phyloP scores from a whole-genome alignment of 2,113 vertebrate species.

The Gymnarchus niloticus region DNA sequence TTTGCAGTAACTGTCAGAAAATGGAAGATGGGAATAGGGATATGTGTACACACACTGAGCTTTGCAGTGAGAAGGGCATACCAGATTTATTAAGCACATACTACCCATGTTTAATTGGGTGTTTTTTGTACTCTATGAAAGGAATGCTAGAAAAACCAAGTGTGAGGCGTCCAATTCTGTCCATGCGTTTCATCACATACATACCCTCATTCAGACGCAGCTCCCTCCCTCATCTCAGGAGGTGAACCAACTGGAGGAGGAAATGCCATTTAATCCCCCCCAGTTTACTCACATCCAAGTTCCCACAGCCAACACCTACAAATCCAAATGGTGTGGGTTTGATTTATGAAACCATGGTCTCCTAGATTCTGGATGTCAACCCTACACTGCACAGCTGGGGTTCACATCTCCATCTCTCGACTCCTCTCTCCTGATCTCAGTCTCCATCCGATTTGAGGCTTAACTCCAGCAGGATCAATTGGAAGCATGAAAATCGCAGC shows the following conservation, averaged over 20 bases:
- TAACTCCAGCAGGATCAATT: background rate
- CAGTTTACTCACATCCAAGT: background rate
- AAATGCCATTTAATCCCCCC: background rate
- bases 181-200: background rate
- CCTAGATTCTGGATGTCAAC: background rate
- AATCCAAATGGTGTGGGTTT: background rate
- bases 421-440: background rate
- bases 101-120: background rate
- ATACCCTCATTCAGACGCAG: background rate
- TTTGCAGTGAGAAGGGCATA: background rate
- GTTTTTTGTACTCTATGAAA: background rate
- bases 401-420: background rate
- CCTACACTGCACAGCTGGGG: background rate
- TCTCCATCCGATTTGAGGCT: background rate
- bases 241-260: background rate
- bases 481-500: background rate
- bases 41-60: background rate
- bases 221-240: background rate
- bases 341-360: background rate
- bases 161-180: background rate
- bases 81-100: background rate
- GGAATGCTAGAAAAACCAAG: background rate
- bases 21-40: background rate
- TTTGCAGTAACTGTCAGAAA: no score
- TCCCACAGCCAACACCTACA: background rate